Conservation (phyloP, 2,888 invertebrate genomes). For the Drosophila limbata region DNA sequence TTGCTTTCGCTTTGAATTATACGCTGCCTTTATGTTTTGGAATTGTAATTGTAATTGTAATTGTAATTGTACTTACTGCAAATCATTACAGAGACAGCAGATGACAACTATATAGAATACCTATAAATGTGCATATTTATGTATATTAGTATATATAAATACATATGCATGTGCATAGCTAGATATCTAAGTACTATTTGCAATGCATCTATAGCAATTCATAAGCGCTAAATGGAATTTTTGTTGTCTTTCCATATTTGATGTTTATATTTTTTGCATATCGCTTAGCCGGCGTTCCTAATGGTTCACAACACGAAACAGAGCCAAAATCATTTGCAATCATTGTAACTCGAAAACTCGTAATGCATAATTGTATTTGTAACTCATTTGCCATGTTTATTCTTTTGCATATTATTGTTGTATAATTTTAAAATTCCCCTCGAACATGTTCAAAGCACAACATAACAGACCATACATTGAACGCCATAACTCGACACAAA, state of each 20-base stretch:
- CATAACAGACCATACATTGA: conserved; percentile 4
- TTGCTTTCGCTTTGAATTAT: conserved; percentile 56
- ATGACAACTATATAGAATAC: conserved; percentile 25
- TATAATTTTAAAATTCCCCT: conserved; percentile 34
- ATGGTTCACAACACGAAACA: conserved; percentile 26
- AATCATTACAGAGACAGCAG: conserved; percentile 30
- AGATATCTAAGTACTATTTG: conserved; percentile 22
- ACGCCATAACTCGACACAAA: conserved; percentile 35
- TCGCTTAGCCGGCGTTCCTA: conserved; percentile 54
- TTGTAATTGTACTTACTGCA: conserved; percentile 49
- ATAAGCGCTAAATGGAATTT: conserved; percentile 31
- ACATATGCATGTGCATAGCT: conserved; percentile 1
- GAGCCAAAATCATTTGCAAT: conserved; percentile 37
- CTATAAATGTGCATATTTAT: conserved; percentile 22
- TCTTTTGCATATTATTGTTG: conserved; percentile 37
- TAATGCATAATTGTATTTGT: conserved; percentile 39
- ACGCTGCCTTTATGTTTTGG: conserved; percentile 53
- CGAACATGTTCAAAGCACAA: background rate
- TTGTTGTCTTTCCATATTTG: conserved; percentile 10
- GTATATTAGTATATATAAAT: conserved; percentile 15
- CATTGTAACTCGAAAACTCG: conserved; percentile 31
- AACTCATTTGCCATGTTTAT: conserved; percentile 56
- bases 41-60: conserved; percentile 38
- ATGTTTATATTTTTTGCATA: conserved; percentile 13
- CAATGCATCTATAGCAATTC: conserved; percentile 10